phyloP scores from a whole-genome alignment of 2,888 invertebrate species.

The Torymus auratus region DNA sequence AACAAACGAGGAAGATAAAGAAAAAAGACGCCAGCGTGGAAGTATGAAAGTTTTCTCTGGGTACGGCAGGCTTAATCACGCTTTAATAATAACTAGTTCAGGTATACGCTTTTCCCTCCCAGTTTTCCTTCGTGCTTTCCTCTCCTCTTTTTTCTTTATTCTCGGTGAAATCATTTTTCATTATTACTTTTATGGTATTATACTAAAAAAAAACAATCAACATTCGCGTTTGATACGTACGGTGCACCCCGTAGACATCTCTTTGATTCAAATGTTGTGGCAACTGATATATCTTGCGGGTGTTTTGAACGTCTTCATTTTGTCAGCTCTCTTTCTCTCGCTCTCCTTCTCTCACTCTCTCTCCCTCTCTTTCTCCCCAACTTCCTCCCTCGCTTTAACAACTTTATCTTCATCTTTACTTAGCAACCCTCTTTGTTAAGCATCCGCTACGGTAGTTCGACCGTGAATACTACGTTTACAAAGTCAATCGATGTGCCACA shows the following conservation, averaged over 20 bases:
- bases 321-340: background rate
- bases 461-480: conserved; percentile 46
- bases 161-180: conserved; percentile 4
- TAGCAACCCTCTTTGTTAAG: conserved; percentile 43
- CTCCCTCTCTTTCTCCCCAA: conserved; percentile 1
- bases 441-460: conserved; percentile 7
- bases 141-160: background rate
- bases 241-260: background rate
- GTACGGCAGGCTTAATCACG: conserved; percentile 39
- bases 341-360: no score
- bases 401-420: conserved; percentile 53
- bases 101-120: conserved; percentile 1
- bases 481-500: conserved; percentile 38
- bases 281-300: conserved; percentile 23
- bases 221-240: conserved; percentile 49
- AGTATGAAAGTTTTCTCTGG: conserved; percentile 41
- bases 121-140: background rate
- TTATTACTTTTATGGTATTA: conserved; percentile 38
- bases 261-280: background rate
- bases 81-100: conserved; percentile 47
- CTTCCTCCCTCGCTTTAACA: conserved; percentile 22
- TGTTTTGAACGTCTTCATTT: conserved; percentile 52
- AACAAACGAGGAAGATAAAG: background rate
- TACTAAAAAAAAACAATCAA: conserved; percentile 36
- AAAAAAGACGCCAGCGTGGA: conserved; percentile 8